These are phyloP conservation scores for Aelia acuminata DNA, from an alignment of 2,888 invertebrate genomes.

Conservation along the genomic window DNA sequence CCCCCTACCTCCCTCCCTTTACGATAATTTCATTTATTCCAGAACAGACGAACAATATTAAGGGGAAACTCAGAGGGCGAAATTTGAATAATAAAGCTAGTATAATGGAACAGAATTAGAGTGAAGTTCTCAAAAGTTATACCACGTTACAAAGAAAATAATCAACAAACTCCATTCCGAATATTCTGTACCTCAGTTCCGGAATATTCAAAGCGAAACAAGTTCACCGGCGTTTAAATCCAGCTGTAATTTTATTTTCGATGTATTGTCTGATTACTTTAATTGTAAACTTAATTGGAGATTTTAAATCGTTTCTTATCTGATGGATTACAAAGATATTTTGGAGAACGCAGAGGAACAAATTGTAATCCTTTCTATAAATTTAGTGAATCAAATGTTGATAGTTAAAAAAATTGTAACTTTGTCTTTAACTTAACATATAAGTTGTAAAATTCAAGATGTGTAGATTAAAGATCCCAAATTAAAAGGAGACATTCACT, in stretches of 20 bases:
- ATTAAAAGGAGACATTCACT: too few species aligned
- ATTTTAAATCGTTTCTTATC: neutral
- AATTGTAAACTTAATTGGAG: neutral
- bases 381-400: too few species aligned
- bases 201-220: neutral
- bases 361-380: neutral
- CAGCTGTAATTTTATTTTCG: neutral
- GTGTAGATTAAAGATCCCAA: too few species aligned
- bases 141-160: neutral
- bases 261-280: neutral
- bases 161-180: neutral
- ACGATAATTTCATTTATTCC: neutral
- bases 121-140: neutral
- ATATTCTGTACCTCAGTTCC: neutral
- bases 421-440: too few species aligned
- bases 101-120: neutral
- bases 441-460: too few species aligned
- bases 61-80: neutral
- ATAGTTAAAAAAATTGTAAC: too few species aligned
- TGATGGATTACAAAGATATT: neutral
- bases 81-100: neutral
- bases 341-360: neutral
- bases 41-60: neutral
- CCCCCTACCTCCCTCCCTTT: neutral
- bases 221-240: neutral